A percentile compares a stretch with the other conserved stretches of the same genome.
These are phyloP conservation scores for Cetonia aurata DNA, from an alignment of 2,888 invertebrate species.

Conservation along the genomic window DNA sequence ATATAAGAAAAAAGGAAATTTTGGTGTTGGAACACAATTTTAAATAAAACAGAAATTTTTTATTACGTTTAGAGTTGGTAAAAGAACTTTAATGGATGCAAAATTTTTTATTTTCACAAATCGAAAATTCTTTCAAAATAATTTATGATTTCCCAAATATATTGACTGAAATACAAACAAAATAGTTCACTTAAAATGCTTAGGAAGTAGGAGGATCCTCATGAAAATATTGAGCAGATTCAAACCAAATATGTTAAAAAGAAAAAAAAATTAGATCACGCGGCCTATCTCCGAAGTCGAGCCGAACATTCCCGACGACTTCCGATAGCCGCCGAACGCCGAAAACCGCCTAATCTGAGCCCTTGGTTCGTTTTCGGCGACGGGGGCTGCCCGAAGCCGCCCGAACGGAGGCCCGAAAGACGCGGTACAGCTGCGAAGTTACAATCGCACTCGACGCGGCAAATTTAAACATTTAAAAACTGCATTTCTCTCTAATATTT, in stretches of 20 bases:
- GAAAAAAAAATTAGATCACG: not conserved
- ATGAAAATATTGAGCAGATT: not conserved
- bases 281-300: not conserved
- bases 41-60: no score
- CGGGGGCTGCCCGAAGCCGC: constrained; percentile 42
- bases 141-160: not conserved
- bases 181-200: not conserved
- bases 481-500: not conserved
- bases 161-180: not conserved
- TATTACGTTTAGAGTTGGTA: no score
- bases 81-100: no score
- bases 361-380: constrained; percentile 55
- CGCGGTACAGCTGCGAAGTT: not conserved
- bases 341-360: constrained; percentile 57
- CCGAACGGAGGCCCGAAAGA: not conserved
- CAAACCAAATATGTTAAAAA: not conserved
- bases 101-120: no score
- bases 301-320: not conserved
- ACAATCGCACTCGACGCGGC: not conserved
- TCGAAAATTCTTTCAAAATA: no score
- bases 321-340: constrained; percentile 47
- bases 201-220: constrained; percentile 14
- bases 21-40: not conserved
- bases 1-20: not conserved
- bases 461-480: not conserved